A percentile compares a stretch with the other conserved stretches of the same genome.
These are phyloP conservation scores for Amniataba percoides DNA, from an alignment of 2,797 vertebrate species.

Conservation along the genomic window DNA sequence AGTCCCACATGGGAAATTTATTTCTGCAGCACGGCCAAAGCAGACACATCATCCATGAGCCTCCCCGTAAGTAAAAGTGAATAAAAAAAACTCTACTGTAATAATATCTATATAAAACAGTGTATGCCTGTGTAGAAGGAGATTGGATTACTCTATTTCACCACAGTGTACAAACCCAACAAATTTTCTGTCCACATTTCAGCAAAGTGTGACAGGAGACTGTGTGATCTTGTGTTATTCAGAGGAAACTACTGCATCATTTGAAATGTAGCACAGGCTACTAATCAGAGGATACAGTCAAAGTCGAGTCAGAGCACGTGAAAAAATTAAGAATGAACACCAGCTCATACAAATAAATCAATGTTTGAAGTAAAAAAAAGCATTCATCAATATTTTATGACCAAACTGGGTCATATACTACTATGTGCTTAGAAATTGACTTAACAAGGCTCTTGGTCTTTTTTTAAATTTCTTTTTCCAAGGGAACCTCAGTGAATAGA, in stretches of 20 bases:
- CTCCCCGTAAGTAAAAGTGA: background rate
- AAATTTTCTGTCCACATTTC: background rate
- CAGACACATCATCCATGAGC: background rate
- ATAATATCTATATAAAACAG: background rate
- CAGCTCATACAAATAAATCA: background rate
- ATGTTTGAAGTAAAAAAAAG: background rate
- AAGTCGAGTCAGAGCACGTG: background rate
- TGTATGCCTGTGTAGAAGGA: background rate
- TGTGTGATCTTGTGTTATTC: background rate
- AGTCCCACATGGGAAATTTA: slow-evolving; percentile 11
- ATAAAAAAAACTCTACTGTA: background rate
- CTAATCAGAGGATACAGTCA: slow-evolving; percentile 2
- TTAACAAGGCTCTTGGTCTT: background rate
- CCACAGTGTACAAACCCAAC: background rate
- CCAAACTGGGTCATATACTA: background rate
- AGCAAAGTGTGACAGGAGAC: background rate
- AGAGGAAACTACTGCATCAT: background rate
- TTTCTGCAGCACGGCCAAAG: slow-evolving; percentile 1
- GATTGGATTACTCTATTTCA: background rate
- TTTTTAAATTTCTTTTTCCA: background rate
- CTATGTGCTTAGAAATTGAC: background rate
- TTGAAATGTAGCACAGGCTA: background rate
- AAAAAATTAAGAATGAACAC: background rate
- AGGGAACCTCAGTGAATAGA: background rate
- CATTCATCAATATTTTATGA: background rate